These are phyloP conservation scores for Nyctibius bracteatus DNA, from an alignment of 2,113 vertebrate species.

Conservation along the genomic window DNA sequence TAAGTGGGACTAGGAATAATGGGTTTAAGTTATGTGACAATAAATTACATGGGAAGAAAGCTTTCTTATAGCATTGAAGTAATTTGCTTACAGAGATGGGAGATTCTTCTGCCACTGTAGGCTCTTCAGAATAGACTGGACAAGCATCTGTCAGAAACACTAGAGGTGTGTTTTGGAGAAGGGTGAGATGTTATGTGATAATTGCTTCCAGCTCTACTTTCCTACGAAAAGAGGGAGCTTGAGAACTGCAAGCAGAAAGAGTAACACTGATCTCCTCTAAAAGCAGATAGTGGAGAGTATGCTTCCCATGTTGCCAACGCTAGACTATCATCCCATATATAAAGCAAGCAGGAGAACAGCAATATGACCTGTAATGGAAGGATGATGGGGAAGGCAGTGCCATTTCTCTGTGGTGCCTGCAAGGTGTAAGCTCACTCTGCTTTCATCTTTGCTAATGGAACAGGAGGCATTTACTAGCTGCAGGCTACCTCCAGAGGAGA, in stretches of 20 bases:
- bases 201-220: not conserved
- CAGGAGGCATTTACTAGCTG: not conserved
- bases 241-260: not conserved
- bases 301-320: not conserved
- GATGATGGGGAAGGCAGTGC: not conserved
- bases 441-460: not conserved
- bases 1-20: not conserved
- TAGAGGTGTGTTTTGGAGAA: not conserved
- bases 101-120: not conserved
- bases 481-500: not conserved
- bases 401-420: not conserved
- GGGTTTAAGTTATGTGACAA: not conserved
- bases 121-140: not conserved
- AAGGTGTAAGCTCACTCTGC: not conserved
- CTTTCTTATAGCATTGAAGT: not conserved
- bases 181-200: not conserved
- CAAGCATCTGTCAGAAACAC: not conserved
- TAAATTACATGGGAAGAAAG: not conserved
- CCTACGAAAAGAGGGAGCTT: not conserved
- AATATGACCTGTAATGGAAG: not conserved
- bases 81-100: not conserved
- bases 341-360: not conserved
- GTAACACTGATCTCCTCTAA: not conserved
- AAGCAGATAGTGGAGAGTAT: not conserved
- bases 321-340: not conserved